Conservation (phyloP, 2,797 vertebrate genomes). For the Parambassis ranga region DNA sequence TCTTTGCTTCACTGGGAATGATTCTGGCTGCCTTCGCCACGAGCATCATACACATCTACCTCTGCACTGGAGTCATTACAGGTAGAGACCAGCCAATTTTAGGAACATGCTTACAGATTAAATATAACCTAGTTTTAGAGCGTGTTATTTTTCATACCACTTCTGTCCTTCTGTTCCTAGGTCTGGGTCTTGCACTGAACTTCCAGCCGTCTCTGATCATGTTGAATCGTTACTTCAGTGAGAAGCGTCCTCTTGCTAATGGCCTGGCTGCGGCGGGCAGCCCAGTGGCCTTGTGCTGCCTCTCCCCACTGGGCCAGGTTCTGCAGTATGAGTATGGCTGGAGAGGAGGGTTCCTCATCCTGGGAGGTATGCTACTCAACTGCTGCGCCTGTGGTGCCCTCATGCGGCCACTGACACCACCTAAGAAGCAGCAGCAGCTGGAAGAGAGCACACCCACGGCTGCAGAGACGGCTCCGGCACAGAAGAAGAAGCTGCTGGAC, state of each 20-base stretch:
- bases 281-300: conserved; percentile 91
- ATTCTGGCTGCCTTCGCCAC: conserved; percentile 90
- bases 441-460: too few species aligned
- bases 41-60: conserved; percentile 90
- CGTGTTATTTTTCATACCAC: too few species aligned
- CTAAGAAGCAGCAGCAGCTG: conserved; percentile 51
- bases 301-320: conserved; percentile 91
- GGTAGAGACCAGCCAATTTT: too few species aligned
- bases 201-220: conserved; percentile 98
- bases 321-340: conserved; percentile 89
- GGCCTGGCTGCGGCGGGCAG: conserved; percentile 94
- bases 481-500: conserved; percentile 81
- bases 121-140: too few species aligned
- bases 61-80: conserved; percentile 91
- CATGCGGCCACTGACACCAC: conserved; percentile 87
- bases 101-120: too few species aligned
- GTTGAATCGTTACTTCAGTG: conserved; percentile 93
- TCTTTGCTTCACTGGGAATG: conserved; percentile 93
- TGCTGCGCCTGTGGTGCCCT: conserved; percentile 93
- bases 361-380: conserved; percentile 92
- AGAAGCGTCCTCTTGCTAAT: conserved; percentile 91
- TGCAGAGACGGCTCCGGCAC: too few species aligned
- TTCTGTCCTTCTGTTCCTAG: too few species aligned
- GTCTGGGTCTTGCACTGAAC: conserved; percentile 93
- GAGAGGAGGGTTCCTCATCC: conserved; percentile 94